phyloP scores from a whole-genome alignment of 2,888 invertebrate species.

The Catonia carolina region DNA sequence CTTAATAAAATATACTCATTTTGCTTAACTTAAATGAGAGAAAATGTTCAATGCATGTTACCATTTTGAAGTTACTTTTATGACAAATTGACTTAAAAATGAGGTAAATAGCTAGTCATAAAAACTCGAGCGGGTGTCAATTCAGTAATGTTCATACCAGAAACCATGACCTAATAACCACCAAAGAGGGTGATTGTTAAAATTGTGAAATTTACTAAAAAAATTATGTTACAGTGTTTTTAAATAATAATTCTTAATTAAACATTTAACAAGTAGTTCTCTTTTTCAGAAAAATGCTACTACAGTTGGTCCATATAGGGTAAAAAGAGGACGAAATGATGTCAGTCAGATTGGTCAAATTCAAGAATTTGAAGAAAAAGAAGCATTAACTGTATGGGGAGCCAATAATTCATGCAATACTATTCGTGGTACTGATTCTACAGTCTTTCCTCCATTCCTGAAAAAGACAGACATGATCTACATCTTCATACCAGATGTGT shows the following conservation, averaged over 20 bases:
- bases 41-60: too few relatives aligned
- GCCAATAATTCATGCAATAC: constrained; percentile 47
- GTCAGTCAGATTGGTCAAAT: constrained; percentile 47
- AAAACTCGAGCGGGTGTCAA: too few relatives aligned
- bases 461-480: constrained; percentile 43
- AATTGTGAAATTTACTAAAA: not conserved
- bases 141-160: too few relatives aligned
- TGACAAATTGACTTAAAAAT: too few relatives aligned
- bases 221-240: not conserved
- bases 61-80: too few relatives aligned
- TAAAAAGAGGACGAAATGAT: constrained; percentile 49
- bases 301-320: constrained; percentile 49
- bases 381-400: constrained; percentile 41
- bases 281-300: constrained; percentile 50
- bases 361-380: constrained; percentile 44
- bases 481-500: constrained; percentile 51
- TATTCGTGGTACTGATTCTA: constrained; percentile 51
- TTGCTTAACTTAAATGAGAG: too few relatives aligned
- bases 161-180: too few relatives aligned
- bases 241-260: too few relatives aligned
- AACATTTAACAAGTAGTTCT: not conserved
- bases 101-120: too few relatives aligned
- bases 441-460: constrained; percentile 49
- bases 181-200: too few relatives aligned
- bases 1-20: too few relatives aligned